Base-by-base conservation (phyloP, 2,888 invertebrate genomes). In the Ashinkailepas kermadecensis region DNA sequence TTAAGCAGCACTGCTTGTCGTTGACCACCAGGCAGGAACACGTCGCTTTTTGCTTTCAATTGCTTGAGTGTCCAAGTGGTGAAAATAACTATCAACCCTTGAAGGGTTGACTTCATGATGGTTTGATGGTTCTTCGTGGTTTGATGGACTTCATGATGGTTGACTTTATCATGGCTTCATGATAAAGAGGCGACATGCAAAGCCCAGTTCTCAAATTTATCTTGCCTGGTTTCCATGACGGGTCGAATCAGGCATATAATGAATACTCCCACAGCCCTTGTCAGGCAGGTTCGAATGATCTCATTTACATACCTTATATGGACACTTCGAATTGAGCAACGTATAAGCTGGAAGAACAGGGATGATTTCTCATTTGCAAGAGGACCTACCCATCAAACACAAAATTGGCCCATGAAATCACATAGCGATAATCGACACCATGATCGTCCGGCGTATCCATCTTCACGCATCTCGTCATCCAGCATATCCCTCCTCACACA, bases 151-250 rank as follows among this genome's bases (percentile, higher is more conserved):
- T n/a, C n/a, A n/a, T n/a, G n/a, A n/a, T n/a, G n/a, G n/a, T n/a
- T n/a, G n/a, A n/a, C n/a, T n/a, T n/a, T n/a, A n/a, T n/a, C n/a
- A n/a, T 97, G 86, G 95, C 94, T 86, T 94, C 86, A 97, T 92
- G 86, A 97, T 91, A 89, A 95, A 95, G 86, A 97, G 90, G 87
- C 97, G 92, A 89, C 94, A 96, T 87, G 95, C 93, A 86, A 89
- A 87, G 97, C 95, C 89, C 95, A 92, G 89, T 95, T 95, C 90
- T 97, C 97, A 86, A 94, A 94, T 90, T 96, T 97, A 88, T 97
- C 97, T 15, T 93, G 94, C 90, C 96, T 95, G 83, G 94, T 94
- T 90, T 97, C 97, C 90, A 95, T 91, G 87, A 95, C 94, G 86
- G 96, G 39, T 87, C 95, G 94, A 97, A 97, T 95, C 88, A 95